phyloP scores from a whole-genome alignment of 2,888 invertebrate species.

The Amiota communis region DNA sequence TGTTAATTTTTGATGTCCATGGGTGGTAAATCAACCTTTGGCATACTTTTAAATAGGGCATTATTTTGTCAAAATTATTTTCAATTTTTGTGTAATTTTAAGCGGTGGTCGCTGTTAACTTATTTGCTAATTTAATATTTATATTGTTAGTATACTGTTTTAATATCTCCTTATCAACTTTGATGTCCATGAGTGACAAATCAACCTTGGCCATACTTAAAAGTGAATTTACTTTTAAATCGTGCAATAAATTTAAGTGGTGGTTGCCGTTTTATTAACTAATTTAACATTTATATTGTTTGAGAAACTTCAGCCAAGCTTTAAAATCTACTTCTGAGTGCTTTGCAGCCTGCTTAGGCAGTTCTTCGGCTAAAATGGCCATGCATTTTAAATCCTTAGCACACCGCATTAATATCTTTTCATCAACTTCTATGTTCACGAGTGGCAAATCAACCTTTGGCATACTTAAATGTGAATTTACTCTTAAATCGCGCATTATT shows the following conservation, averaged over 20 bases:
- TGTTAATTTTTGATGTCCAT: no score
- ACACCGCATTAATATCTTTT: conserved; percentile 50
- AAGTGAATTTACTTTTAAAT: no score
- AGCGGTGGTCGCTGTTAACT: no score
- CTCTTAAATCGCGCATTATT: conserved; percentile 54
- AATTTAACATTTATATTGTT: conserved; percentile 31
- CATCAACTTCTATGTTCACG: conserved; percentile 55
- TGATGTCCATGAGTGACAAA: no score
- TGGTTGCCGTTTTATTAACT: no score
- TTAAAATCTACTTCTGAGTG: conserved; percentile 49
- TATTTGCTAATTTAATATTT: neutral
- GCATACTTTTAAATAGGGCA: no score
- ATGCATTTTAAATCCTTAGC: conserved; percentile 58
- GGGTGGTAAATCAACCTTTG: no score
- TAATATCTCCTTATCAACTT: conserved; percentile 50
- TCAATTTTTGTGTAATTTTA: no score
- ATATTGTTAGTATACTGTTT: conserved; percentile 52
- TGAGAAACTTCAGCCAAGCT: conserved; percentile 47
- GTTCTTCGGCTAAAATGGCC: conserved; percentile 48
- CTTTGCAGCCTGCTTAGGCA: conserved; percentile 45
- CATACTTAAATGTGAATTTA: conserved; percentile 51
- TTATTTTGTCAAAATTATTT: no score
- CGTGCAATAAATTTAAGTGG: no score
- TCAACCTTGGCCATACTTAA: no score
- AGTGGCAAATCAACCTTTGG: conserved; percentile 60